Evolutionary conservation across 2,113 vertebrate species (phyloP).

Genomic region (Nanorana parkeri): DNA sequence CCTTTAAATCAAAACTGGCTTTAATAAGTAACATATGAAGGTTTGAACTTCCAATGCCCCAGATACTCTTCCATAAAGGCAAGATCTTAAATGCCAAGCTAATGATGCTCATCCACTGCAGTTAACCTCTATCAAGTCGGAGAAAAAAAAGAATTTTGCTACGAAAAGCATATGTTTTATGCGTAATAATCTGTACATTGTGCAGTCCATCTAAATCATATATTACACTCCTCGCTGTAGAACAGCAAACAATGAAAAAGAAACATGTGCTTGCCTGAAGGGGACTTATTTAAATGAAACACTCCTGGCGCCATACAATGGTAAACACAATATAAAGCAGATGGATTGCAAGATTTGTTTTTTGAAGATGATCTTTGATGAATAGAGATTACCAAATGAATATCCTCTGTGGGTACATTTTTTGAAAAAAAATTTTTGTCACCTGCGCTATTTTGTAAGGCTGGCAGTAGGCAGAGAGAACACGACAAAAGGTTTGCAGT

Average conservation of each 20-base stretch:
- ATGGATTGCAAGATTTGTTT: conserved; percentile 44
- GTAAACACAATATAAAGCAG: conserved; percentile 40
- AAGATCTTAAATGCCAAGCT: conserved; percentile 30
- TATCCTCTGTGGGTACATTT: conserved; percentile 4
- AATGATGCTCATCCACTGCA: conserved; percentile 39
- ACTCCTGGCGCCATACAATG: conserved; percentile 30
- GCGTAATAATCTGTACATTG: conserved; percentile 35
- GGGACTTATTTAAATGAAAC: conserved; percentile 36
- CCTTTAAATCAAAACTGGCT: conserved; percentile 39
- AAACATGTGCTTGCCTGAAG: conserved; percentile 51
- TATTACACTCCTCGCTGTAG: conserved; percentile 8
- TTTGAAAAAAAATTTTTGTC: no score
- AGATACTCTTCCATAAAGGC: conserved; percentile 25
- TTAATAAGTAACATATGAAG: conserved; percentile 51
- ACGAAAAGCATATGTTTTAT: conserved; percentile 42
- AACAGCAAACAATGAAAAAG: conserved; percentile 48
- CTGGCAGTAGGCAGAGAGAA: no score
- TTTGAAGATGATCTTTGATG: conserved; percentile 29
- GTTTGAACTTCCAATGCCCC: conserved; percentile 43
- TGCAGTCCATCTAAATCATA: conserved; percentile 36
- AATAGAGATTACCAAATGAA: conserved; percentile 6
- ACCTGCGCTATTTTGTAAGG: not conserved
- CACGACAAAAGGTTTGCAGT: no score
- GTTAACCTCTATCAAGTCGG: conserved; percentile 22
- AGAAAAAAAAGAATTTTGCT: conserved; percentile 17